phyloP scores from a whole-genome alignment of 2,113 vertebrate genomes.

The Rhodinocichla rosea region DNA sequence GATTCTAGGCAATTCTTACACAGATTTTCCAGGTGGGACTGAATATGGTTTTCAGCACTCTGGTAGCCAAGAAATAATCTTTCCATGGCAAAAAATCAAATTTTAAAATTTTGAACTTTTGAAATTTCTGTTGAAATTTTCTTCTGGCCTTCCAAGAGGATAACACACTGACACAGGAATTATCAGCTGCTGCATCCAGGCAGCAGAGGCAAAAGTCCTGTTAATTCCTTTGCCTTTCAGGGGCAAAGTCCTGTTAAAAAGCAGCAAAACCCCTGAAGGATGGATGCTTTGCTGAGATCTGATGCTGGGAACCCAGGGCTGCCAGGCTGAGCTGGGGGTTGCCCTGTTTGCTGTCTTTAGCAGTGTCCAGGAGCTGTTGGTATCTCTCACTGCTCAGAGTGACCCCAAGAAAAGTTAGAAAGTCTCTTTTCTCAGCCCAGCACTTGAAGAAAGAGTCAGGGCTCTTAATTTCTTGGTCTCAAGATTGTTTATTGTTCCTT shows the following conservation, averaged over 20 bases:
- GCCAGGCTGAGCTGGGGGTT: not conserved
- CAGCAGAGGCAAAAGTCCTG: not conserved
- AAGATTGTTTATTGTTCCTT: too few species aligned
- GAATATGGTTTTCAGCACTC: not conserved
- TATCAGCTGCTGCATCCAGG: not conserved
- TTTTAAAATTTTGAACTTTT: too few species aligned
- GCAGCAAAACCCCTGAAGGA: not conserved
- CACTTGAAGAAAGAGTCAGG: too few species aligned
- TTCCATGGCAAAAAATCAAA: rapidly evolving
- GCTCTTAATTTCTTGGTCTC: too few species aligned
- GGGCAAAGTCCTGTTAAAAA: not conserved
- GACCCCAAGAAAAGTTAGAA: too few species aligned
- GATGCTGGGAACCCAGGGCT: not conserved
- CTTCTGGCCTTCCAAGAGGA: not conserved
- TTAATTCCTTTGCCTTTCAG: not conserved
- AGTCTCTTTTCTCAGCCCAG: too few species aligned
- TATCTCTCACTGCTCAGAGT: too few species aligned
- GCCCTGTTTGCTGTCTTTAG: not conserved
- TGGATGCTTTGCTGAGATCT: not conserved
- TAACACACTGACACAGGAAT: not conserved
- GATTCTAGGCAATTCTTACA: not conserved
- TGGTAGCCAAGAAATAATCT: not conserved
- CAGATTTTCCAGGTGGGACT: not conserved
- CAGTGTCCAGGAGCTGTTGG: not conserved
- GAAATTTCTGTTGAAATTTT: not conserved